Conservation (phyloP, 2,113 vertebrate species). For the Sceloporus undulatus region DNA sequence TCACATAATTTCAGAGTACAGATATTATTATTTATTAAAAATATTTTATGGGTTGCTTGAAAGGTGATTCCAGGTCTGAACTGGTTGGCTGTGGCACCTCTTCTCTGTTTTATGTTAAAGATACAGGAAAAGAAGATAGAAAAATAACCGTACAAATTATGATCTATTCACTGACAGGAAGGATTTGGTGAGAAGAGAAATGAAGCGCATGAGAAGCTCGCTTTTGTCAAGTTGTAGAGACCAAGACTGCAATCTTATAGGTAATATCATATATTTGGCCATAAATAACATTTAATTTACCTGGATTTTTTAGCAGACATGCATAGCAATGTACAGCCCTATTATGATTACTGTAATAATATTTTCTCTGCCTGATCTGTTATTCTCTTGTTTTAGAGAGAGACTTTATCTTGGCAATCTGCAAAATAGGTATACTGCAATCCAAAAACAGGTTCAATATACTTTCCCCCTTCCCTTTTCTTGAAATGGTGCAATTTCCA, state of each 20-base stretch:
- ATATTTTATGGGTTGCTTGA: neutral
- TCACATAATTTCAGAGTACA: conserved; percentile 7
- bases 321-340: neutral
- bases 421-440: neutral
- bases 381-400: neutral
- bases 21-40: neutral
- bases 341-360: neutral
- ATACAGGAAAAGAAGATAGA: neutral
- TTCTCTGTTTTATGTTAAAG: neutral
- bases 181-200: neutral
- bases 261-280: neutral
- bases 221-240: accelerated
- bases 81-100: neutral
- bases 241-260: neutral
- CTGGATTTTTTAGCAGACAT: neutral
- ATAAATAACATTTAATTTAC: neutral
- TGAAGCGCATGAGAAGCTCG: neutral
- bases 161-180: neutral
- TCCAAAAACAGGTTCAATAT: neutral
- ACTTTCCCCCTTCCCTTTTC: neutral
- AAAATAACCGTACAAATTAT: neutral
- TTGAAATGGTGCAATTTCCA: neutral
- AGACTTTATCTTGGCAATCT: neutral
- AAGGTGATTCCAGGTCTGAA: neutral
- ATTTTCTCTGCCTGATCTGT: neutral